These are phyloP conservation scores for Ptilorrhoa leucosticta DNA, from an alignment of 2,113 vertebrate species.

Conservation along the genomic window DNA sequence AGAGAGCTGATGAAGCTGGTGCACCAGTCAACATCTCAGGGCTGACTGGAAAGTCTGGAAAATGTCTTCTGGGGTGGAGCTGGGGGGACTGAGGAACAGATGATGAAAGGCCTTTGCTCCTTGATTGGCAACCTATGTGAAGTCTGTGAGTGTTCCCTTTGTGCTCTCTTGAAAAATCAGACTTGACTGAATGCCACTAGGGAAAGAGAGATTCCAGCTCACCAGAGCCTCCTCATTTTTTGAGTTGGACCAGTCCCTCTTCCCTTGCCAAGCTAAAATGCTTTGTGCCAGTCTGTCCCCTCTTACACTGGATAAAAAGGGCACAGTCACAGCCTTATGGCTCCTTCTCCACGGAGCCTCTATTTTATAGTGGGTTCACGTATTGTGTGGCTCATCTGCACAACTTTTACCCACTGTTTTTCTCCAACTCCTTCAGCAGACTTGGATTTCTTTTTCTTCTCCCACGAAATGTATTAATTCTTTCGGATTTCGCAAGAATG, in stretches of 20 bases:
- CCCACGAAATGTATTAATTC: background rate
- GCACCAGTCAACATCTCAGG: conserved; percentile 44
- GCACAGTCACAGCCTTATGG: background rate
- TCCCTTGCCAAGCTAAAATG: background rate
- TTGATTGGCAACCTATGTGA: background rate
- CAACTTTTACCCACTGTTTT: background rate
- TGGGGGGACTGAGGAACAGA: conserved; percentile 18
- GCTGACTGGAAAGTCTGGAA: conserved; percentile 65
- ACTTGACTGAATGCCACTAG: background rate
- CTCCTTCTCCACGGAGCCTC: background rate
- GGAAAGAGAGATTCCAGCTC: background rate
- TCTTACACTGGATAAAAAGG: background rate
- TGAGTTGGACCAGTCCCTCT: background rate
- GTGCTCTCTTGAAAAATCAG: background rate
- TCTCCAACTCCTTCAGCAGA: background rate
- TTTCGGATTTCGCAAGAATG: background rate
- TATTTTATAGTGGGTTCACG: background rate
- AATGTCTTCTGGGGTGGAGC: conserved; percentile 45
- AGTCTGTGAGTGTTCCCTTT: background rate
- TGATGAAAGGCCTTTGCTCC: conserved; percentile 38
- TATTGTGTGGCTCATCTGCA: background rate
- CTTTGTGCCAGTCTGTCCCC: background rate
- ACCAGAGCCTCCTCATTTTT: background rate
- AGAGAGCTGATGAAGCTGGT: conserved; percentile 51
- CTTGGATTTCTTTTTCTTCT: background rate